Conservation (phyloP, 2,113 vertebrate species). For the Chauna torquata region DNA sequence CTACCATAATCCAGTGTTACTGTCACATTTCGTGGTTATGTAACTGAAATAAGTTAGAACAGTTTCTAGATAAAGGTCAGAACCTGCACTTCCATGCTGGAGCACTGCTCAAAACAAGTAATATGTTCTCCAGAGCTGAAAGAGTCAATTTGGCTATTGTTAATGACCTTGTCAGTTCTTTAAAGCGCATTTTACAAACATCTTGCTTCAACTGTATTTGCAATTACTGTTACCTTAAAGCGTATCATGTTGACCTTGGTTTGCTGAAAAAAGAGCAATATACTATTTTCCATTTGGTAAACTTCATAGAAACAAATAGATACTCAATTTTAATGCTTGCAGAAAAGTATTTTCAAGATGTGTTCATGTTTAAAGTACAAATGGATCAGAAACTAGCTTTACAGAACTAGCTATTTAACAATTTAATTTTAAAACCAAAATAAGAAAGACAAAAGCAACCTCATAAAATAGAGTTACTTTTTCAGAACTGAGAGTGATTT, state of each 20-base stretch:
- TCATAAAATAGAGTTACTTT: background rate
- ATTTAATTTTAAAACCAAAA: background rate
- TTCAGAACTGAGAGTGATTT: background rate
- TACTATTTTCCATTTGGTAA: constrained; percentile 36
- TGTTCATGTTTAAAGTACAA: background rate
- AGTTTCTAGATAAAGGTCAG: constrained; percentile 56
- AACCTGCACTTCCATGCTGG: background rate
- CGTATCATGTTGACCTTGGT: constrained; percentile 19
- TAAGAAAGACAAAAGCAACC: background rate
- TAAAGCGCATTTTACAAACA: constrained; percentile 54
- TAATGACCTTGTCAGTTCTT: constrained; percentile 56
- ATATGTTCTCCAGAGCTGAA: constrained; percentile 2
- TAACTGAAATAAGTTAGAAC: constrained; percentile 14
- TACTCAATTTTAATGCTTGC: background rate
- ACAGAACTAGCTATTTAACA: background rate
- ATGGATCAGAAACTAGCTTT: background rate
- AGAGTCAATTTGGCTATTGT: constrained; percentile 32
- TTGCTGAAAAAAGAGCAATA: background rate
- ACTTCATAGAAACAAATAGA: background rate
- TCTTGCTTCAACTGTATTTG: constrained; percentile 37
- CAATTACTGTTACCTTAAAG: constrained; percentile 51
- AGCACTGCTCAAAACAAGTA: constrained; percentile 14
- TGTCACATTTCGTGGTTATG: background rate
- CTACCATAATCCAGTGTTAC: background rate
- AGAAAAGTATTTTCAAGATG: constrained; percentile 21